Evolutionary conservation across 2,113 vertebrate species (phyloP).

Genomic region (Cariama cristata): DNA sequence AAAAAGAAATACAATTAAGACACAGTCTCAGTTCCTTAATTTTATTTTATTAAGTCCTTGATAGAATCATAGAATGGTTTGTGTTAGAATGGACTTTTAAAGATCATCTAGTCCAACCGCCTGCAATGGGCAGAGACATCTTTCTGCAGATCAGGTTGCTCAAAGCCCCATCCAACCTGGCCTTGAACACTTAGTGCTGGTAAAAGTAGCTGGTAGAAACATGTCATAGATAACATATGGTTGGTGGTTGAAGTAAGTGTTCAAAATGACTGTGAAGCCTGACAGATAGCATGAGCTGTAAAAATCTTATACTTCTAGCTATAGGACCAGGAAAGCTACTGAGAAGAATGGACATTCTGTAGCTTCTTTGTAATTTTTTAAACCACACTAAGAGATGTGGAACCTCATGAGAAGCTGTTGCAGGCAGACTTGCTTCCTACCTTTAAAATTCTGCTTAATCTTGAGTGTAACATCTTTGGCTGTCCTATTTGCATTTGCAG

Average conservation of each 20-base stretch:
- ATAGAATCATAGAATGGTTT: background rate
- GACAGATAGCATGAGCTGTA: background rate
- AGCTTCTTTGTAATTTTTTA: background rate
- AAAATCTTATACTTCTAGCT: background rate
- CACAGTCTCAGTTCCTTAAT: background rate
- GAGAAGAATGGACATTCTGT: background rate
- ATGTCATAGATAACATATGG: rapidly evolving
- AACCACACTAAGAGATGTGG: background rate
- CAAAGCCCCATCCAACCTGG: background rate
- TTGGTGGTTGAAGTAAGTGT: background rate
- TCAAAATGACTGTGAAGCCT: background rate
- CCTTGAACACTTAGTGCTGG: background rate
- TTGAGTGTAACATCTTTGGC: slow-evolving; percentile 7
- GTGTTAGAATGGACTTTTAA: background rate
- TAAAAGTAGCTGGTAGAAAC: background rate
- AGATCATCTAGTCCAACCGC: background rate
- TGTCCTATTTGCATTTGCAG: background rate
- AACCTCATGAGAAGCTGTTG: slow-evolving; percentile 1
- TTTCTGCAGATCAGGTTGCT: background rate
- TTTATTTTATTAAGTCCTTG: background rate
- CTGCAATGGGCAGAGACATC: background rate
- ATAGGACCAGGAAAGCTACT: background rate
- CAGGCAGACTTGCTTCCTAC: background rate
- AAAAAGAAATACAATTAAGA: background rate
- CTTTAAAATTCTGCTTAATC: slow-evolving; percentile 24